phyloP scores from a whole-genome alignment of 2,797 vertebrate species.

The Periparus ater region DNA sequence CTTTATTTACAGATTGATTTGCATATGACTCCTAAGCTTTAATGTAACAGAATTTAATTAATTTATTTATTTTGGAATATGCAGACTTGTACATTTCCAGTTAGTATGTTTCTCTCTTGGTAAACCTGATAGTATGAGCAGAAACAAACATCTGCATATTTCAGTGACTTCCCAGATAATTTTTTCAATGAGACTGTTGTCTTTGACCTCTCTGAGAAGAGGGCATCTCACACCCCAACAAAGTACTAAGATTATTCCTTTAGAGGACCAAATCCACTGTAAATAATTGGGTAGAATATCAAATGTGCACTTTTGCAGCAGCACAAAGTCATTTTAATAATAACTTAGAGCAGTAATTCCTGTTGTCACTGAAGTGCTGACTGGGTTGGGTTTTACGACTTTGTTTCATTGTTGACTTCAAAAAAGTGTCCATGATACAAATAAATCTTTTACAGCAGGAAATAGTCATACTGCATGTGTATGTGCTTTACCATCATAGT shows the following conservation, averaged over 20 bases:
- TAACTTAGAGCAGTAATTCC: neutral
- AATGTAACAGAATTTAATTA: neutral
- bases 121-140: neutral
- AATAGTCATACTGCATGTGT: neutral
- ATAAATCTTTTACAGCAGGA: neutral
- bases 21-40: neutral
- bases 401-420: neutral
- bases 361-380: neutral
- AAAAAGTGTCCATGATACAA: neutral
- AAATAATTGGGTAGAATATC: neutral
- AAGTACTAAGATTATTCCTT: neutral
- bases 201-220: neutral
- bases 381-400: neutral
- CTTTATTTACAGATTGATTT: constrained; percentile 1
- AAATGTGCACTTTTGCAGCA: neutral
- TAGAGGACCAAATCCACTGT: neutral
- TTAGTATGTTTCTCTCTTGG: neutral
- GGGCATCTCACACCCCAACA: neutral
- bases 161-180: neutral
- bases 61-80: neutral
- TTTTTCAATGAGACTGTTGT: neutral
- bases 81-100: neutral
- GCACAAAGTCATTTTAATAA: neutral
- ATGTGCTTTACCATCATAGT: neutral
- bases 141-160: neutral